Percentiles rank a stretch among this genome's conserved stretches.
Conservation (phyloP, 2,113 vertebrate genomes). For the Prochilodus magdalenae region DNA sequence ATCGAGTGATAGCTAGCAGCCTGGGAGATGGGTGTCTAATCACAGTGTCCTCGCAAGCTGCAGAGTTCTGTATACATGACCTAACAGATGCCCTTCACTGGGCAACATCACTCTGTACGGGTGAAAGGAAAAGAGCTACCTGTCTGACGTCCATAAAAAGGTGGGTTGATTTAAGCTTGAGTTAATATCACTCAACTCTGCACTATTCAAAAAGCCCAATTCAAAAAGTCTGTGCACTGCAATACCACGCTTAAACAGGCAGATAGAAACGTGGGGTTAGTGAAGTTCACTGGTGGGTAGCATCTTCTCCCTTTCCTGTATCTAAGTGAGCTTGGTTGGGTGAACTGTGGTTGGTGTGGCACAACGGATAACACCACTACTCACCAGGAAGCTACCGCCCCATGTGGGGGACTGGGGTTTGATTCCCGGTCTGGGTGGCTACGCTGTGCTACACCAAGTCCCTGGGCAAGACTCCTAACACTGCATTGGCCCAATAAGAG, state of each 20-base stretch:
- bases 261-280: not conserved
- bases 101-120: conserved; percentile 3
- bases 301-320: too few relatives aligned
- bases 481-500: too few relatives aligned
- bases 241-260: not conserved
- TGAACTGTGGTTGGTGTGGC: too few relatives aligned
- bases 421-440: too few relatives aligned
- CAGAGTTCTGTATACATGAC: not conserved
- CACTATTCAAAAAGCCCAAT: too few relatives aligned
- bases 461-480: too few relatives aligned
- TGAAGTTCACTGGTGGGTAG: not conserved
- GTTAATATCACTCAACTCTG: not conserved
- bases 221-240: too few relatives aligned
- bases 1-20: not conserved
- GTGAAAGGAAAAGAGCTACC: not conserved
- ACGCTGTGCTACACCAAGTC: too few relatives aligned
- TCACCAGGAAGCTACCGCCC: too few relatives aligned
- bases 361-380: too few relatives aligned
- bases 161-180: not conserved
- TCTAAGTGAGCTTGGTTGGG: too few relatives aligned
- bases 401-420: too few relatives aligned
- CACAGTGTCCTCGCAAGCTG: not conserved
- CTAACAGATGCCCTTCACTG: not conserved
- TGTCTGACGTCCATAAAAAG: not conserved
- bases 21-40: not conserved